These are phyloP conservation scores for Rhaphigaster nebulosa DNA, from an alignment of 2,888 invertebrate species.

Conservation along the genomic window DNA sequence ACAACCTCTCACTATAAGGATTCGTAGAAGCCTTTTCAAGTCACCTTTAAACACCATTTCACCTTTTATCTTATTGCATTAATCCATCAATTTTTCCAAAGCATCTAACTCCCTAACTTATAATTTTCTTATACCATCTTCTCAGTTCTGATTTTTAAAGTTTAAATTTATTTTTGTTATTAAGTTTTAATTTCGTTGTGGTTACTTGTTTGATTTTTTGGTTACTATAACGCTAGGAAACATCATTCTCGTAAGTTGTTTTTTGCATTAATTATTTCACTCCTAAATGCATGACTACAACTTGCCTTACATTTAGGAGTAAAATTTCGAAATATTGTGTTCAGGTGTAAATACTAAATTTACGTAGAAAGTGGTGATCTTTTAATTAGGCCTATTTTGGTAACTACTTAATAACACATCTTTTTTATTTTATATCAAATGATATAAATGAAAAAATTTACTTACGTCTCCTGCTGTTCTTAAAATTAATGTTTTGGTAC, in stretches of 20 bases:
- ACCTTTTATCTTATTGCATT: conserved; percentile 16
- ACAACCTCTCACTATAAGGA: conserved; percentile 38
- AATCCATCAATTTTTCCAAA: conserved; percentile 3
- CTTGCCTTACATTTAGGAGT: no score
- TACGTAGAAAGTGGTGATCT: background rate
- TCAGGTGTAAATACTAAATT: background rate
- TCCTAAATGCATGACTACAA: no score
- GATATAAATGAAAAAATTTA: no score
- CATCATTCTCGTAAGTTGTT: background rate
- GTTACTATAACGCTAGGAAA: no score
- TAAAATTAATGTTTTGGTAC: no score
- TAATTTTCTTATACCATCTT: background rate
- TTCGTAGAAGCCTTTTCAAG: conserved; percentile 30
- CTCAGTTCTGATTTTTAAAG: background rate
- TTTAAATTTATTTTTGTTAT: background rate
- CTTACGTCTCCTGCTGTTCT: no score
- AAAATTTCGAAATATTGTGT: background rate
- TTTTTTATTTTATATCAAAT: no score
- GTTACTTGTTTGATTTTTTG: no score
- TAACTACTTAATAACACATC: no score
- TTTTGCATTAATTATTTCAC: background rate
- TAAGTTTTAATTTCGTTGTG: no score
- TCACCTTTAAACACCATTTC: background rate
- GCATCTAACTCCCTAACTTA: background rate
- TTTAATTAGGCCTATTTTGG: background rate